phyloP scores from a whole-genome alignment of 1,140 invertebrate species.

The Nasonia longicornis region DNA sequence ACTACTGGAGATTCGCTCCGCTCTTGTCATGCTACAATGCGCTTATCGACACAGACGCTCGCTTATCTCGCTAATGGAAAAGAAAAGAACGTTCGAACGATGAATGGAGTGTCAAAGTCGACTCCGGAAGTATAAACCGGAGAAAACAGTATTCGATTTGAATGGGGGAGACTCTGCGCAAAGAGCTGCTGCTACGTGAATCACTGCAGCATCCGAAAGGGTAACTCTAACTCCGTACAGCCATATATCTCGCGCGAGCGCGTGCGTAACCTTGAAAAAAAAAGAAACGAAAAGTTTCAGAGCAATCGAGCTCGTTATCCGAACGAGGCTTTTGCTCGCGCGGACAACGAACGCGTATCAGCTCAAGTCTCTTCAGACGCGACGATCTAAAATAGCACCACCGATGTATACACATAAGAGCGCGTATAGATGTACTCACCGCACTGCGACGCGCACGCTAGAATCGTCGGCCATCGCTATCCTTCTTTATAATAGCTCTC shows the following conservation, averaged over 20 bases:
- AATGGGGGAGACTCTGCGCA: too few relatives aligned
- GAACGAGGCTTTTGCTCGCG: not conserved
- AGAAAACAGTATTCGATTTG: too few relatives aligned
- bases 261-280: constrained; percentile 16
- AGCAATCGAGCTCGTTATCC: not conserved
- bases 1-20: not conserved
- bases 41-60: not conserved
- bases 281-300: not conserved
- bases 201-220: not conserved
- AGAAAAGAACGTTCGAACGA: too few relatives aligned
- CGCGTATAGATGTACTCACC: constrained; percentile 55
- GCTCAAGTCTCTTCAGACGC: not conserved
- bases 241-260: not conserved
- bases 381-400: constrained; percentile 1
- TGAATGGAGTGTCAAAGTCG: too few relatives aligned
- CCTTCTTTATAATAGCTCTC: not conserved
- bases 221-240: not conserved
- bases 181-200: not conserved
- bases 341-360: too few relatives aligned
- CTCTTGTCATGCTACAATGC: not conserved
- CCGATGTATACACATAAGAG: not conserved
- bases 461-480: constrained; percentile 65
- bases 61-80: too few relatives aligned
- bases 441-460: constrained; percentile 65
- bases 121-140: too few relatives aligned